Conservation (phyloP, 2,113 vertebrate genomes). For the Oreochromis aureus region DNA sequence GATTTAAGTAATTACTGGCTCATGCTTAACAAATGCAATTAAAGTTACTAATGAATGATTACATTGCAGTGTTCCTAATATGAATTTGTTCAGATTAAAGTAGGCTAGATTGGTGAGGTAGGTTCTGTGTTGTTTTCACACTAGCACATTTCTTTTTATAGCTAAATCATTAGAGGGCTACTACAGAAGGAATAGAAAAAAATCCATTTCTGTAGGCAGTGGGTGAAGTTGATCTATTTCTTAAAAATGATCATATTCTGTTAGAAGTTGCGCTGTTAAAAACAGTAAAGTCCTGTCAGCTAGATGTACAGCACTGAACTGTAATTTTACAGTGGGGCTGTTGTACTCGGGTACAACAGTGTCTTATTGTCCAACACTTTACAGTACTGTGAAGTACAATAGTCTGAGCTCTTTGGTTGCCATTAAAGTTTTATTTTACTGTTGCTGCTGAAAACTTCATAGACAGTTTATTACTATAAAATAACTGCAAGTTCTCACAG, state of each 20-base stretch:
- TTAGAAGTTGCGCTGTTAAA: neutral
- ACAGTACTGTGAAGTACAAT: neutral
- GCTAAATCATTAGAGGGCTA: neutral
- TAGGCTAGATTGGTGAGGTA: neutral
- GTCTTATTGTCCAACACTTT: neutral
- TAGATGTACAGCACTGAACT: neutral
- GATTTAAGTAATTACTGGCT: conserved; percentile 50
- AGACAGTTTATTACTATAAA: neutral
- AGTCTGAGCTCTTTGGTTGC: neutral
- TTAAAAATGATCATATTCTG: neutral
- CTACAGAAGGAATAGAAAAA: neutral
- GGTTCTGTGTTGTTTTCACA: neutral
- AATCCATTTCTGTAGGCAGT: neutral
- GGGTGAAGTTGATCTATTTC: neutral
- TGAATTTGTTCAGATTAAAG: conserved; percentile 11
- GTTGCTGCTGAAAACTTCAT: rapidly evolving
- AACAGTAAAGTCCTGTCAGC: neutral
- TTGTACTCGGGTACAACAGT: neutral
- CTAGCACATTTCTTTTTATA: neutral
- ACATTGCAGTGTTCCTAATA: neutral
- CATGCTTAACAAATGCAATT: conserved; percentile 55
- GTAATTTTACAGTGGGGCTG: neutral
- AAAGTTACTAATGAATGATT: conserved; percentile 35
- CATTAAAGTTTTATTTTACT: neutral
- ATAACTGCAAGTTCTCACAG: neutral